Base-by-base conservation (phyloP, 1,140 invertebrate genomes). In the Hylyphantes graminicola region DNA sequence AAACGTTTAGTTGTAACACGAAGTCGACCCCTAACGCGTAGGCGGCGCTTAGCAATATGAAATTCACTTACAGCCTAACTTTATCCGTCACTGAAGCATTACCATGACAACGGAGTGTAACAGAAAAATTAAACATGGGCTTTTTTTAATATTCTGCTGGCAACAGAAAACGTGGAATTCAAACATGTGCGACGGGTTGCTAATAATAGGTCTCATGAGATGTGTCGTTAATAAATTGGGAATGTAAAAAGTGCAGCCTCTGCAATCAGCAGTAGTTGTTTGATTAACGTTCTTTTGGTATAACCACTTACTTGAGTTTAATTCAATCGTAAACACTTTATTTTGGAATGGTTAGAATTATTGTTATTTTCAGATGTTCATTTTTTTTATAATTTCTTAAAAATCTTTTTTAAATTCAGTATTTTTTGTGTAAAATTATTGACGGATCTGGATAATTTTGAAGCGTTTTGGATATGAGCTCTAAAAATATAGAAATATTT, bases 101-200 rank as follows among this genome's bases (percentile, higher is more conserved):
- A 70, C 67, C 67, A 70, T 70, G 67, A 15, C 17, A 53, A 70
- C 67, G 48, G 67, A 70, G 48, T 70, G 50, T 68, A 48, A 70
- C 50, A 51, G 15, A 48, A 70, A 70, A 70, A 53, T 70, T 70
- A 70, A 51, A 17, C 48, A 54, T n/a, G 50, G 67, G 50, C 67
- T 70, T 19, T n/a, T 59, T 70, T 70, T 70, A 70, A 53, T 53
- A 53, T 70, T 70, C 50, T 17, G 15, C 17, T 51, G 48, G 50
- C 67, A 51, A 70, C 67, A 70, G 67, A 70, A 70, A 70, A 70
- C 67, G 67, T 70, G 67, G 67, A 70, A 70, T 70, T 70, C 50
- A 51, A 70, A 70, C 67, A 70, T 70, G 54, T 70, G 67, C 50
- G 21, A 70, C 15, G 54, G n/a, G 67, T 70, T 53, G 48, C 13